Base-by-base conservation (phyloP, 2,888 invertebrate species). In the Rhamnusium bicolor region DNA sequence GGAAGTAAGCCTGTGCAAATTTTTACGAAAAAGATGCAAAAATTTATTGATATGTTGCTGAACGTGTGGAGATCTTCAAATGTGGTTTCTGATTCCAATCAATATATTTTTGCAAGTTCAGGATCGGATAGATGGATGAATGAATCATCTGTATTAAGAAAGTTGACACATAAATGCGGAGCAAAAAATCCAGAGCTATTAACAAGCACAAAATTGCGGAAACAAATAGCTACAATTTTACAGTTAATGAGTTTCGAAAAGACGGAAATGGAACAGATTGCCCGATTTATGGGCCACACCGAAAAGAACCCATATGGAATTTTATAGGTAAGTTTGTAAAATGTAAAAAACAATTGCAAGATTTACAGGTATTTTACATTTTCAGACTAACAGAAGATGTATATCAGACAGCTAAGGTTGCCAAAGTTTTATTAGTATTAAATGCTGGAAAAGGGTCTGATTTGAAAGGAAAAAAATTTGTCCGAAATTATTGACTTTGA, bases 291-390 rank as follows among this genome's bases (percentile, higher is more conserved):
- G 51, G 51, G n/a, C 7, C 51, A 12, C n/a, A 12, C n/a, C 4
- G 51, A 51, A 51, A 51, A 51, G n/a, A 51, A 51, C 51, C n/a
- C 51, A 51, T 12, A 5, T 8, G 18, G 51, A 51, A 49, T 49
- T 49, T 49, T 49, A 49, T 49, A 14, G 49, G 49, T 49, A 6
- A 49, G 24, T 24, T 24, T 24, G 2, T 24, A 6, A 6, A 24
- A 24, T 24, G n/a, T n/a, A n/a, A n/a, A n/a, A n/a, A n/a, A n/a
- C n/a, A n/a, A n/a, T n/a, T n/a, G n/a, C n/a, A n/a, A n/a, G n/a
- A n/a, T n/a, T n/a, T n/a, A n/a, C n/a, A n/a, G n/a, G n/a, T n/a
- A n/a, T n/a, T n/a, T n/a, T n/a, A n/a, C n/a, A n/a, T n/a, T n/a
- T n/a, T n/a, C n/a, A n/a, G n/a, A n/a, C n/a, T n/a, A n/a, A n/a